Evolutionary conservation across 2,888 invertebrate genomes (phyloP), one percentile per base, ranked within the genome.

Genomic region (Orchesella flavescens): DNA sequence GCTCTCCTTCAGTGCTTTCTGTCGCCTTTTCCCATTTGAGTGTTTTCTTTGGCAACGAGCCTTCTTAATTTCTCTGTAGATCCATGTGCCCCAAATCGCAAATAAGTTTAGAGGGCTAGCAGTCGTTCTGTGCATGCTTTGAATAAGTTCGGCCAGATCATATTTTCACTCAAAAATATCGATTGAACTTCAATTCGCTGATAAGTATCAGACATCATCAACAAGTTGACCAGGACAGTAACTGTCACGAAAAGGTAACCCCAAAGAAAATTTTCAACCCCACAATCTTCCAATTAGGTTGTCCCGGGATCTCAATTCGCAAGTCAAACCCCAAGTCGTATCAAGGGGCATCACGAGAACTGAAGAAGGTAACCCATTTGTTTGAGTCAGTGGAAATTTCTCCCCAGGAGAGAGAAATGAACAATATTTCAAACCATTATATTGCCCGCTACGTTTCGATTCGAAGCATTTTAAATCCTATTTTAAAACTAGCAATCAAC

Each of bases 141-240:
- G 93, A 90, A 99, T 98, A 89, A 99, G 92, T 91, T 99, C 99
- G 76, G 99, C 99, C 89, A 99, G 91, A 43, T 99, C 99, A 90
- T 98, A 99, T 91, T 99, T 99, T 99, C 99, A 99, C 91, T 99
- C 99, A n/a, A n/a, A n/a, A 89, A 97, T 98, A 91, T 99, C 99
- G 99, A 99, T 93, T 99, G 98, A 53, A 98, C 98, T 94, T 99
- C 92, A 90, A 98, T 98, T 90, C 98, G 94, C 91, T 99, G 98
- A 92, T 99, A 99, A 90, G 99, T 99, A 93, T 99, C 98, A 92
- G 98, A 98, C 98, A 99, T 98, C 98, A 99, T 99, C 91, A 99
- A 95, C 91, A 99, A 94, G 92, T 98, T 98, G 92, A 98, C 97
- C 90, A 99, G 94, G 90, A 99, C 98, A 92, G 99, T 96, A 90